Evolutionary conservation across 2,888 invertebrate species (phyloP).

Genomic region (Gnatocerus cornutus): DNA sequence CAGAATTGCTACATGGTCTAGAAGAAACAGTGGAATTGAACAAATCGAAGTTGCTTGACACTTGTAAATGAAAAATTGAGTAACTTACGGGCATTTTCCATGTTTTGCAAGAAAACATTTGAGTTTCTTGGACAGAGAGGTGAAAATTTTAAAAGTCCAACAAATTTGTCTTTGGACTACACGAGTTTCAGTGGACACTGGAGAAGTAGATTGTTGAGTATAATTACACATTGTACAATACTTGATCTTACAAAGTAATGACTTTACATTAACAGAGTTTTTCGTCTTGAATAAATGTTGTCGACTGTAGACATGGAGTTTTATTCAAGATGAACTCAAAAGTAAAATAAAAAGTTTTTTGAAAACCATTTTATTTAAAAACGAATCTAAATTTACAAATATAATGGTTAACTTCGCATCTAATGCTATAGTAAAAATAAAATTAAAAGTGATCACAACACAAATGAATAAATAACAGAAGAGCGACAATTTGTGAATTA

Average conservation of each 20-base stretch:
- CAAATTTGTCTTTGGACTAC: slow-evolving; percentile 42
- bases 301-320: slow-evolving; percentile 3
- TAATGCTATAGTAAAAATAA: slow-evolving; percentile 44
- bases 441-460: slow-evolving; percentile 38
- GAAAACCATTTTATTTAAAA: slow-evolving; percentile 53
- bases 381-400: slow-evolving; percentile 53
- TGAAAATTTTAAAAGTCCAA: slow-evolving; percentile 43
- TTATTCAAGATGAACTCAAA: slow-evolving; percentile 32
- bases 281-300: slow-evolving; percentile 25
- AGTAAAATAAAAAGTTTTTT: slow-evolving; percentile 41
- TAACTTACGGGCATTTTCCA: slow-evolving; percentile 51
- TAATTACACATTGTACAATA: slow-evolving; percentile 23
- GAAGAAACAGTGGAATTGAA: slow-evolving; percentile 33
- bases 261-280: slow-evolving; percentile 18
- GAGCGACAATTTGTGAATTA: slow-evolving; percentile 25
- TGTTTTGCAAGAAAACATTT: slow-evolving; percentile 57
- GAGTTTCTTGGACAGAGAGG: slow-evolving; percentile 54
- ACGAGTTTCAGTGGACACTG: slow-evolving; percentile 37
- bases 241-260: slow-evolving; percentile 16
- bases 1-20: slow-evolving; percentile 20
- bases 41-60: slow-evolving; percentile 46
- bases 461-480: slow-evolving; percentile 13
- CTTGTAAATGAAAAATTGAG: slow-evolving; percentile 47
- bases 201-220: slow-evolving; percentile 26
- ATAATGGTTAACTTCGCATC: slow-evolving; percentile 45